Evolutionary conservation across 2,797 vertebrate species (phyloP), one percentile per base, ranked within the genome.

Genomic region (Rhinichthys osculus): DNA sequence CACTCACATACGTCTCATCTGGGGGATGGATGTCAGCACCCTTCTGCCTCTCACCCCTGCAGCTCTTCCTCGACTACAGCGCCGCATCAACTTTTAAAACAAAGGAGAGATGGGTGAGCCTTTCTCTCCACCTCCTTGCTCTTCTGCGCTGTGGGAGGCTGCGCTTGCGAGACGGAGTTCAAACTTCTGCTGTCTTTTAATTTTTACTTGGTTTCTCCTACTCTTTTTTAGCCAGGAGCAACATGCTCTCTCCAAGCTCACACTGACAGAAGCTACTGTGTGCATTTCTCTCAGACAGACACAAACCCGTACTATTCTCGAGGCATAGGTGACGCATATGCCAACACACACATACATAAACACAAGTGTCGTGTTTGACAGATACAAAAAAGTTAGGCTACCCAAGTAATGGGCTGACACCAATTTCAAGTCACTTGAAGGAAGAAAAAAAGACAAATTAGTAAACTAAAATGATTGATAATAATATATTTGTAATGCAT

Each of bases 161-260:
- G 89, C 88, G 74, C 14, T 88, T 92, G 89, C 50, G 88, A 91
- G 92, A 93, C 88, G 52, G 88, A 91, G 92, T 94, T 94, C 92
- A 92, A 85, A 74, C 84, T 62, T 73, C 16, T 67, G 8, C 64
- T 67, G 47, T 64, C 77, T 82, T 70, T 57, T 73, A 82, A 57
- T 79, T 71, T 66, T 71, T 67, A 50, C 38, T 42, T 33, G 3
- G 33, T 66, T 71, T 78, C 54, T 71, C 74, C 70, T 40, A 44
- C 40, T 40, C 52, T 42, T 47, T 77, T 59, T 40, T 40, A 79
- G 67, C 79, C 85, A 77, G 79, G 33, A 86, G 85, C 78, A 78
- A 72, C 69, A 87, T 62, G 38, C 64, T 82, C 54, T 82, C 78
- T 88, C 47, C 84, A 69, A 76, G 85, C 77, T 83, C 78, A 11